Base-by-base conservation (phyloP, 2,888 invertebrate genomes). In the Agriopis marginaria region DNA sequence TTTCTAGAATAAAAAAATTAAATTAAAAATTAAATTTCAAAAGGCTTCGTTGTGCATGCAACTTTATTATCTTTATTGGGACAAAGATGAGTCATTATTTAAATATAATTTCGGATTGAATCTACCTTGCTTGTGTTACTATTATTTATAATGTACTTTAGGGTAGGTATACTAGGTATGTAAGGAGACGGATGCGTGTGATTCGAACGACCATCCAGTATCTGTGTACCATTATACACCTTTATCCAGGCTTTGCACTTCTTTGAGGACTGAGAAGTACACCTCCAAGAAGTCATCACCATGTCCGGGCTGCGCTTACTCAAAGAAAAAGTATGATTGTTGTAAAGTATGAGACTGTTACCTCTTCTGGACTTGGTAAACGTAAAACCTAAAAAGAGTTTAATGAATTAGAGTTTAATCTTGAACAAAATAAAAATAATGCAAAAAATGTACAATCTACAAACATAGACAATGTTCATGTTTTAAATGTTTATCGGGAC, bases 191-290 rank as follows among this genome's bases (percentile, higher is more conserved):
- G 47, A 47, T 47, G 47, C 47, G 47, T n/a, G n/a, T 47, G 47
- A 47, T 47, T 12, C 12, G n/a, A 47, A 47, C 12, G 12, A 47
- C 2, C 12, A 7, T n/a, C n/a, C 7, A 47, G 7, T 12, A 47
- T 12, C 47, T 47, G 12, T 7, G 47, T 47, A 47, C 47, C 12
- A 12, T 47, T 12, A 12, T n/a, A 47, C 12, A 47, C 47, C 12
- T 47, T 47, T 47, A 47, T 47, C 47, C 12, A 12, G n/a, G 47
- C 47, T 47, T n/a, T 47, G n/a, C 47, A 47, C 12, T 4, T 12
- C 12, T 47, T 50, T 50, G 50, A 50, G 50, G 17, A 50, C 8
- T 50, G 50, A 50, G 50, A 50, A 17, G 50, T 17, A 17, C 50
- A 50, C 17, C 50, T 14, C 50, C 17, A 17, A 17, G 17, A 17